Percentiles rank a stretch among this genome's conserved stretches.
Evolutionary conservation across 2,797 vertebrate species (phyloP).

Genomic region (Alectoris magna): DNA sequence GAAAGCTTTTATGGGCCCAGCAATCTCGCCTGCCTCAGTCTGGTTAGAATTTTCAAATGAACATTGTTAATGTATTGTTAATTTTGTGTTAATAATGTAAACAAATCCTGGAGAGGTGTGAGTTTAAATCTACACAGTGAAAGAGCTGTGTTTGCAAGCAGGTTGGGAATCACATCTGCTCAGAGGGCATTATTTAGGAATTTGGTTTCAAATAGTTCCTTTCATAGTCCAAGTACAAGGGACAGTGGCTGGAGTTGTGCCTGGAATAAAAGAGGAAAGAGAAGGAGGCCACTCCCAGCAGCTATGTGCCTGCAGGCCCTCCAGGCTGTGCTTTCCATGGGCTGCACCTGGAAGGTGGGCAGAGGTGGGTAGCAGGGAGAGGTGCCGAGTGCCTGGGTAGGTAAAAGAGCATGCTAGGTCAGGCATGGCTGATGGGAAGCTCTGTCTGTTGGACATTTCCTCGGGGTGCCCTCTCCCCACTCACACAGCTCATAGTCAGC

Average conservation of each 20-base stretch:
- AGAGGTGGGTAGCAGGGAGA: background rate
- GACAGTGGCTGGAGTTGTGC: constrained; percentile 59
- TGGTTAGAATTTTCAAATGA: background rate
- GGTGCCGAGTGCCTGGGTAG: background rate
- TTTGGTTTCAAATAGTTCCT: constrained; percentile 56
- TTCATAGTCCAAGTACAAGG: constrained; percentile 53
- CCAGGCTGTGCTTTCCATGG: background rate
- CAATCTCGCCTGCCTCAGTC: background rate
- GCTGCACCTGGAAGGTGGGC: fast-evolving
- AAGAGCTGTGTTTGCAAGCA: constrained; percentile 43
- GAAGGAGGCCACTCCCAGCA: background rate
- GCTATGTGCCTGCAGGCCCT: background rate
- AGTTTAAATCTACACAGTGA: background rate
- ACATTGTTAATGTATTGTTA: constrained; percentile 30
- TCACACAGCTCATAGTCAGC: background rate
- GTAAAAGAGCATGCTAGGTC: background rate
- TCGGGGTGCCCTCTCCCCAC: too few relatives aligned
- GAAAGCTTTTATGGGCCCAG: background rate
- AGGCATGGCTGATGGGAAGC: background rate
- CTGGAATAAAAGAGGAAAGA: constrained; percentile 55
- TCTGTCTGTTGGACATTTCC: background rate
- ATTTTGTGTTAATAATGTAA: constrained; percentile 7
- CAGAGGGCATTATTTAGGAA: constrained; percentile 62
- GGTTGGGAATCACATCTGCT: constrained; percentile 35
- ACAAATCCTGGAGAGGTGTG: background rate